Evolutionary conservation across 2,888 invertebrate genomes (phyloP).

Genomic region (Dolichopus griseipennis): DNA sequence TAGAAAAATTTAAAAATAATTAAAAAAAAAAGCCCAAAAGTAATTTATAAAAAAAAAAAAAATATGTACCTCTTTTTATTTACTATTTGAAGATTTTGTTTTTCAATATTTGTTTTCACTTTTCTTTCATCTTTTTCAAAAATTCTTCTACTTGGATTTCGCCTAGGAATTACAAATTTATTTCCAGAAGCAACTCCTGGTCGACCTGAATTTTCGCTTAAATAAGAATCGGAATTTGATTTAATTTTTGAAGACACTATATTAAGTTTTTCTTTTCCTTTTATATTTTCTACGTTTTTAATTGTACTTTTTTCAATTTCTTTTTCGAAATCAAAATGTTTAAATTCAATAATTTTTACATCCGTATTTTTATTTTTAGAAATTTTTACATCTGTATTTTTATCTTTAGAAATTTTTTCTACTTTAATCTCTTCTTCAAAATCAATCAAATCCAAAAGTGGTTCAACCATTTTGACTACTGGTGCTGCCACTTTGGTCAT

Average conservation of each 20-base stretch:
- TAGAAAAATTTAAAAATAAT: neutral
- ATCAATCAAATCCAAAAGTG: neutral
- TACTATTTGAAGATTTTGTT: neutral
- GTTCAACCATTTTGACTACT: conserved; percentile 3
- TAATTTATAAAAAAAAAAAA: neutral
- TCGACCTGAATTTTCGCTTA: neutral
- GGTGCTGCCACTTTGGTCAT: conserved; percentile 4
- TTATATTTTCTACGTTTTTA: neutral
- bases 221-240: neutral
- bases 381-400: neutral
- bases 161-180: neutral
- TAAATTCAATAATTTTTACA: neutral
- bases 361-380: neutral
- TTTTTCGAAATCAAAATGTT: neutral
- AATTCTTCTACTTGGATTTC: neutral
- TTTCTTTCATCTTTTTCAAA: neutral
- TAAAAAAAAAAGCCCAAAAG: neutral
- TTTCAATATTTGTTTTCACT: neutral
- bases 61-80: neutral
- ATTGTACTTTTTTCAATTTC: neutral
- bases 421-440: conserved; percentile 6
- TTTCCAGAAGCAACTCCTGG: neutral
- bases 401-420: conserved; percentile 3
- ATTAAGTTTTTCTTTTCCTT: neutral
- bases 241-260: neutral